These are phyloP conservation scores for Drosophila pectinifera DNA, from an alignment of 1,140 invertebrate species.

Conservation along the genomic window DNA sequence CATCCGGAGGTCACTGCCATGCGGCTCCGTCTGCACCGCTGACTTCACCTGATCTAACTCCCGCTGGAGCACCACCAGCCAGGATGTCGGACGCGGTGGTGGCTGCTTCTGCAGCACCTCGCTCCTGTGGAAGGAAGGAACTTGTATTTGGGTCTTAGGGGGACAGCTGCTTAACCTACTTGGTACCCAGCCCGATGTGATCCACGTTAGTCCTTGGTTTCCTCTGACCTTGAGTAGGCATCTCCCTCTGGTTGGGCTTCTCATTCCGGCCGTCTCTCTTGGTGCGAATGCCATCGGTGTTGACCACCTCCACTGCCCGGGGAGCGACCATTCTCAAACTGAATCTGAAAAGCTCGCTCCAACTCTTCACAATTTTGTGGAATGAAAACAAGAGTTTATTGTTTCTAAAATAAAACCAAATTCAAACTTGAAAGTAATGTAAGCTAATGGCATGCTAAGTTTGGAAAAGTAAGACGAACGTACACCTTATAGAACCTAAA, in stretches of 20 bases:
- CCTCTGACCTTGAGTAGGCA: no score
- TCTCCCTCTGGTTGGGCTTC: no score
- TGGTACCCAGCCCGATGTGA: background rate
- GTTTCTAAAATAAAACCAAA: background rate
- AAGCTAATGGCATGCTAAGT: background rate
- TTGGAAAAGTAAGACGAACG: background rate
- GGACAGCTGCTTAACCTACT: background rate
- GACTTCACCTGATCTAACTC: background rate
- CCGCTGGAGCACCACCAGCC: background rate
- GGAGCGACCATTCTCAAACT: background rate
- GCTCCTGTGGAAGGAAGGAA: background rate
- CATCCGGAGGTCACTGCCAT: constrained; percentile 6
- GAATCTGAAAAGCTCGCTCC: no score
- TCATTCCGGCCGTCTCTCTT: no score
- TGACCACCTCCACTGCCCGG: no score
- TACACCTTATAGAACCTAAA: no score
- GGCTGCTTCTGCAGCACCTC: no score
- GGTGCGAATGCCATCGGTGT: background rate
- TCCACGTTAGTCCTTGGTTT: background rate
- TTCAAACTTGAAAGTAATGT: background rate
- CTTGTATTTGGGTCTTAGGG: background rate
- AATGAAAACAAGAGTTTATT: background rate
- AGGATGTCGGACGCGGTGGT: no score
- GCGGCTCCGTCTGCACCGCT: background rate
- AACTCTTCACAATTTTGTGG: constrained; percentile 6